Evolutionary conservation across 1,140 invertebrate genomes (phyloP).

Genomic region (Drosophila pallidifrons): DNA sequence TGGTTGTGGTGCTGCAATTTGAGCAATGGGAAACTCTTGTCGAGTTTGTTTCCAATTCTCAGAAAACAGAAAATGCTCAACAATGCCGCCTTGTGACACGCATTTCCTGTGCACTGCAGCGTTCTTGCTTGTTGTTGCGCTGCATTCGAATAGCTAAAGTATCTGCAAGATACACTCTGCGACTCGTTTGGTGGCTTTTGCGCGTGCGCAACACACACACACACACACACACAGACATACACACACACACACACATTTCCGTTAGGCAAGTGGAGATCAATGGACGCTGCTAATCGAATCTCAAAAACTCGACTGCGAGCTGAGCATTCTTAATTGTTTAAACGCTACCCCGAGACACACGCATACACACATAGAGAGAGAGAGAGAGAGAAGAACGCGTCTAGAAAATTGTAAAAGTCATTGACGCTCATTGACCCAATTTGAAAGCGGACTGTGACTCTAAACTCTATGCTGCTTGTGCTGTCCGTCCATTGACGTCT

Average conservation of each 20-base stretch:
- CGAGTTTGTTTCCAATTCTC: conserved; percentile 37
- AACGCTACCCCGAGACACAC: not conserved
- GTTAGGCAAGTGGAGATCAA: conserved; percentile 49
- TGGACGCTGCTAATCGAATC: conserved; percentile 54
- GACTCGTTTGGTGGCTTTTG: conserved; percentile 53
- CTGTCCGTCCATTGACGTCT: not conserved
- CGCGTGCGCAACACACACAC: conserved; percentile 47
- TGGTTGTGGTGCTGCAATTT: conserved; percentile 11
- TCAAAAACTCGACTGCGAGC: conserved; percentile 13
- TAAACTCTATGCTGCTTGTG: no score
- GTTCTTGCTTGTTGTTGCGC: conserved; percentile 6
- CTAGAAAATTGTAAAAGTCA: conserved; percentile 62
- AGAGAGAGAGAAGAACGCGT: not conserved
- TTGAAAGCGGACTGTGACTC: conserved; percentile 11
- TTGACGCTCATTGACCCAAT: conserved; percentile 74
- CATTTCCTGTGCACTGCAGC: conserved; percentile 39
- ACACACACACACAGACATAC: not conserved
- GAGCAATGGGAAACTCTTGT: conserved; percentile 44
- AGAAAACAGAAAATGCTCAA: conserved; percentile 11
- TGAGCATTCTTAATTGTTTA: conserved; percentile 58
- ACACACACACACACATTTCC: conserved; percentile 53
- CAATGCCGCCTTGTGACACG: conserved; percentile 40
- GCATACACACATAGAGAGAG: no score
- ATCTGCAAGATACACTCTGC: conserved; percentile 21
- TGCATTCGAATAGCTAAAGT: conserved; percentile 11